Evolutionary conservation across 2,888 invertebrate genomes (phyloP).

Genomic region (Nesidiocoris tenuis): DNA sequence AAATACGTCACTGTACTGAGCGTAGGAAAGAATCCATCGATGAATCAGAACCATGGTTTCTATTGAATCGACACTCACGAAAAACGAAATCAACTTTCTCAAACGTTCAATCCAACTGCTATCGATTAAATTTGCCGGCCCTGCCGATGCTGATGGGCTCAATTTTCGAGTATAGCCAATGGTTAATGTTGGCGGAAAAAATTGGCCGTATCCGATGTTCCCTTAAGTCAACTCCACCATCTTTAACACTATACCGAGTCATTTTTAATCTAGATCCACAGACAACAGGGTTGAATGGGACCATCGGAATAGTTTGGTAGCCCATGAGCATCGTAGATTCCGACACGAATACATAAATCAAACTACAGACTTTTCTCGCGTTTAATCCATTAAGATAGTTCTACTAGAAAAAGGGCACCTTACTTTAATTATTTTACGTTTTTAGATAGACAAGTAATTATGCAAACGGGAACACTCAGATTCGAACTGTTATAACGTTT

Average conservation of each 20-base stretch:
- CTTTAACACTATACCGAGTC: too few relatives aligned
- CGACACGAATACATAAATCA: not conserved
- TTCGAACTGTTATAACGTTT: constrained; percentile 39
- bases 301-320: too few relatives aligned
- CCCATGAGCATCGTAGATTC: not conserved
- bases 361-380: not conserved
- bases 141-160: not conserved
- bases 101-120: not conserved
- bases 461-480: constrained; percentile 41
- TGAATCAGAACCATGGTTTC: not conserved
- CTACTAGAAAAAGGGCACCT: constrained; percentile 37
- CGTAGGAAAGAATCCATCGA: not conserved
- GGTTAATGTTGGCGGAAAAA: too few relatives aligned
- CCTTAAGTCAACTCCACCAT: too few relatives aligned
- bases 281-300: too few relatives aligned
- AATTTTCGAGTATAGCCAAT: too few relatives aligned
- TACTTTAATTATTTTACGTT: constrained; percentile 21
- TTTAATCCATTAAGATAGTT: constrained; percentile 8
- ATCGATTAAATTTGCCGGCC: not conserved
- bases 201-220: too few relatives aligned
- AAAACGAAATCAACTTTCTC: not conserved
- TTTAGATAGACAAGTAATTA: constrained; percentile 41
- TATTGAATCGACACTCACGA: not conserved
- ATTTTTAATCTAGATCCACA: too few relatives aligned
- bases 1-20: not conserved